Evolutionary conservation across 2,113 vertebrate species (phyloP), one percentile per base, ranked within the genome.

Genomic region (Ivindomyrus marchei): DNA sequence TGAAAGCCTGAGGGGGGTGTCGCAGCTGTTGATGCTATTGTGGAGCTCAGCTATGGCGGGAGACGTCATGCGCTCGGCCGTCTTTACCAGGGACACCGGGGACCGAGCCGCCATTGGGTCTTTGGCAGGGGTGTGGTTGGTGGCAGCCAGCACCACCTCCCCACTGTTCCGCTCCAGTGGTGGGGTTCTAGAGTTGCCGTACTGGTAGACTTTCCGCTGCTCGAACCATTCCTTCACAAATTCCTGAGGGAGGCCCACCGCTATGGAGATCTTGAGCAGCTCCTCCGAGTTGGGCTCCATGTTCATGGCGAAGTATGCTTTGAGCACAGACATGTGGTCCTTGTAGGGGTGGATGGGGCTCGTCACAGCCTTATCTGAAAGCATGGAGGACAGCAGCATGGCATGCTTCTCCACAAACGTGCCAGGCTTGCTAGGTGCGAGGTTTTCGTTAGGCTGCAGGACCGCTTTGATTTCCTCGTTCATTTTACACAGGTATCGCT

Each of bases 271-370:
- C 97, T 99, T 99, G 95, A 99, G 97, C 96, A 99, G 98, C 97
- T 99, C 98, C 95, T 99, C 98, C 88, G 98, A 98, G 95, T 99
- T 99, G 95, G 98, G 98, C 95, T 99, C 98, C 97, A 98, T 99
- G 95, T 99, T 99, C 98, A 99, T 99, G 96, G 98, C 98, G 88
- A 98, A 99, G 93, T 99, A 99, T 0, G 98, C 98, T 97, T 99
- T 99, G 94, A 99, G 97, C 97, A 99, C 98, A 94, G 98, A 99
- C 98, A 99, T 98, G 96, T 99, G 98, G 98, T 99, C 98, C 97
- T 98, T 98, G 95, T 98, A 99, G 87, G 96, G 97, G 96, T 98
- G 96, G 92, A 99, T 95, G 89, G 97, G 97, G 95, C 95, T 97
- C 91, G 95, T 95, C 94, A 98, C 94, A 95, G 95, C 97, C 97